These are phyloP conservation scores for Anguilla anguilla DNA, from an alignment of 2,797 vertebrate genomes.

Conservation along the genomic window DNA sequence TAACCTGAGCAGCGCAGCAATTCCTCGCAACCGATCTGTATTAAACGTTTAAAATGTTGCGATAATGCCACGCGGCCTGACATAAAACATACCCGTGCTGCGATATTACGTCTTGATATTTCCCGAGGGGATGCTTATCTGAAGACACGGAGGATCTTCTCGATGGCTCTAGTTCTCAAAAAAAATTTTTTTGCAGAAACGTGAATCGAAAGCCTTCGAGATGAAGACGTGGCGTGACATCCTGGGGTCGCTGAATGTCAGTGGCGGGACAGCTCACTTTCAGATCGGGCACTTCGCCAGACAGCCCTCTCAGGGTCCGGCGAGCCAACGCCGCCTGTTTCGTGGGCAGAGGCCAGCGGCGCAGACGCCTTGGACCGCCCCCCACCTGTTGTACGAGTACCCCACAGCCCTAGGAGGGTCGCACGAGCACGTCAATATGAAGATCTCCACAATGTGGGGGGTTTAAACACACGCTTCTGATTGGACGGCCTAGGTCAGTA, in stretches of 20 bases:
- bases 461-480: slow-evolving; percentile 12
- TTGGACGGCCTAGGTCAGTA: slow-evolving; percentile 26
- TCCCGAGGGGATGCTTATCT: slow-evolving; percentile 23
- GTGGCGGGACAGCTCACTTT: slow-evolving; percentile 74
- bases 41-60: not conserved
- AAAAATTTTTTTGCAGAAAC: slow-evolving; percentile 60
- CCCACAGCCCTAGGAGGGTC: slow-evolving; percentile 66
- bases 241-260: slow-evolving; percentile 68
- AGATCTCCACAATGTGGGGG: not conserved
- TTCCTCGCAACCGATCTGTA: not conserved
- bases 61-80: not conserved
- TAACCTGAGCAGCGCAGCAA: not conserved
- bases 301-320: slow-evolving; percentile 62
- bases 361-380: slow-evolving; percentile 56
- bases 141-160: slow-evolving; percentile 58
- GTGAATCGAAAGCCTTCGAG: slow-evolving; percentile 67
- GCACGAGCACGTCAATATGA: slow-evolving; percentile 44
- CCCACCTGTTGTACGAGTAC: slow-evolving; percentile 70
- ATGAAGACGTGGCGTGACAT: slow-evolving; percentile 73
- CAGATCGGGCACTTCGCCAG: slow-evolving; percentile 71
- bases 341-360: slow-evolving; percentile 62
- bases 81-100: not conserved
- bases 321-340: slow-evolving; percentile 43
- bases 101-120: not conserved
- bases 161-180: slow-evolving; percentile 3